A percentile compares a stretch with the other conserved stretches of the same genome.
phyloP scores from a whole-genome alignment of 2,113 vertebrate genomes.

The Apodemus speciosus region DNA sequence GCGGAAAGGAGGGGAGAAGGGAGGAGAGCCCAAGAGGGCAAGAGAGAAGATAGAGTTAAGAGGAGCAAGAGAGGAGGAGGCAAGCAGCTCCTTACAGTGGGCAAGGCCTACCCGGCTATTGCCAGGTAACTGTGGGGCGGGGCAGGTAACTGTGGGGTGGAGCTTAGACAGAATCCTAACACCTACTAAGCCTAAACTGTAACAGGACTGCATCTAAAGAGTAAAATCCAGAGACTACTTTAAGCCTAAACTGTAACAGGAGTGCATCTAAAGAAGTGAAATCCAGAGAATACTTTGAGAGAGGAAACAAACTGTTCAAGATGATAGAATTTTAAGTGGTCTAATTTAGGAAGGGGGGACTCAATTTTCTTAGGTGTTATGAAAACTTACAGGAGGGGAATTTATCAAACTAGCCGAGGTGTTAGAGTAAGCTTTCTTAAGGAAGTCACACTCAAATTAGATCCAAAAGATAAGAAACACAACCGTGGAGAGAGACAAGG shows the following conservation, averaged over 20 bases:
- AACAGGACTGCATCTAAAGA: not conserved
- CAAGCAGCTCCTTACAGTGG: too few relatives aligned
- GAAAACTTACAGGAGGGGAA: not conserved
- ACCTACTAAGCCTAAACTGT: constrained; percentile 34
- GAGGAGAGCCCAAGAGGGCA: too few relatives aligned
- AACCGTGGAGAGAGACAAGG: not conserved
- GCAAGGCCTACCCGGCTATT: too few relatives aligned
- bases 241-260: not conserved
- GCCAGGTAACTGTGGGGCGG: too few relatives aligned
- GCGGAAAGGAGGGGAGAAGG: too few relatives aligned
- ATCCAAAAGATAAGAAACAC: constrained; percentile 22
- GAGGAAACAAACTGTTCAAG: constrained; percentile 13
- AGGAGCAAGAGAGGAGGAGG: too few relatives aligned
- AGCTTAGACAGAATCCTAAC: too few relatives aligned
- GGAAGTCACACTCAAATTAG: constrained; percentile 24
- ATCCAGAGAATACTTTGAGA: constrained; percentile 11
- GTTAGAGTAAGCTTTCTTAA: constrained; percentile 38
- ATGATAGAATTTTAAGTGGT: not conserved
- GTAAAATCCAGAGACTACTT: constrained; percentile 28
- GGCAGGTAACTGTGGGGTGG: too few relatives aligned
- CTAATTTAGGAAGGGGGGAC: not conserved
- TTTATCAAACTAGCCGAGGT: constrained; percentile 1
- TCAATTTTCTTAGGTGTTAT: not conserved
- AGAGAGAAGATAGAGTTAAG: too few relatives aligned
- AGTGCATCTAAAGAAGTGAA: constrained; percentile 23